Percentiles rank a stretch among this genome's conserved stretches.
Conservation (phyloP, 2,888 invertebrate genomes). For the Aradus depressus region DNA sequence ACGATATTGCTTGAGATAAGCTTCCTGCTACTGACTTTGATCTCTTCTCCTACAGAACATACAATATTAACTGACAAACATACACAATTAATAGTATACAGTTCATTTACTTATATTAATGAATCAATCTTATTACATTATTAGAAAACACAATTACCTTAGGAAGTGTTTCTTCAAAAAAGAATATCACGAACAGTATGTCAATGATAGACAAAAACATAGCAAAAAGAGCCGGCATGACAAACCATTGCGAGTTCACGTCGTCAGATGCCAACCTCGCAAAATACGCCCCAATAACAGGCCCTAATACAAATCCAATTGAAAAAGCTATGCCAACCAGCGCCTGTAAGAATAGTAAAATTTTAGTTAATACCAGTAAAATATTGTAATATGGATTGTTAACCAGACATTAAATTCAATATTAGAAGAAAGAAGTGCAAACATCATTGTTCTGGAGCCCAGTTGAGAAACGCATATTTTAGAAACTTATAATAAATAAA, state of each 20-base stretch:
- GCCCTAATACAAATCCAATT: slow-evolving; percentile 92
- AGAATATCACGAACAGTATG: slow-evolving; percentile 57
- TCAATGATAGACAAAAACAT: slow-evolving; percentile 62
- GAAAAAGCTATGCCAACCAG: slow-evolving; percentile 94
- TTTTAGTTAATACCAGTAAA: not conserved
- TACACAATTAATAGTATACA: not conserved
- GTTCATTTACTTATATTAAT: not conserved
- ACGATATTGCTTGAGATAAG: slow-evolving; percentile 50
- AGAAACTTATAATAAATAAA: too few relatives aligned
- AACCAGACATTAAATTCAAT: not conserved
- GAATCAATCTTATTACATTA: not conserved
- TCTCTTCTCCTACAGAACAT: slow-evolving; percentile 51
- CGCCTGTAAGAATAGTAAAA: slow-evolving; percentile 52
- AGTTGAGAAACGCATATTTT: too few relatives aligned
- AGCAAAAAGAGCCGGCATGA: slow-evolving; percentile 69
- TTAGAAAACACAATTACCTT: slow-evolving; percentile 41
- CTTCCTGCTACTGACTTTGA: slow-evolving; percentile 55
- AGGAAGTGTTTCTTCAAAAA: slow-evolving; percentile 75
- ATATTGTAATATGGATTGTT: not conserved
- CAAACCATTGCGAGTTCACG: slow-evolving; percentile 55
- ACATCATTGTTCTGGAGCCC: too few relatives aligned
- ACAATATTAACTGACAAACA: slow-evolving; percentile 1
- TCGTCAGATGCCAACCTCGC: slow-evolving; percentile 54
- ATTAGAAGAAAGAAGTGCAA: too few relatives aligned
- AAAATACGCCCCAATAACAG: slow-evolving; percentile 85